Evolutionary conservation across 2,888 invertebrate genomes (phyloP).

Genomic region (Vandiemenella viatica): DNA sequence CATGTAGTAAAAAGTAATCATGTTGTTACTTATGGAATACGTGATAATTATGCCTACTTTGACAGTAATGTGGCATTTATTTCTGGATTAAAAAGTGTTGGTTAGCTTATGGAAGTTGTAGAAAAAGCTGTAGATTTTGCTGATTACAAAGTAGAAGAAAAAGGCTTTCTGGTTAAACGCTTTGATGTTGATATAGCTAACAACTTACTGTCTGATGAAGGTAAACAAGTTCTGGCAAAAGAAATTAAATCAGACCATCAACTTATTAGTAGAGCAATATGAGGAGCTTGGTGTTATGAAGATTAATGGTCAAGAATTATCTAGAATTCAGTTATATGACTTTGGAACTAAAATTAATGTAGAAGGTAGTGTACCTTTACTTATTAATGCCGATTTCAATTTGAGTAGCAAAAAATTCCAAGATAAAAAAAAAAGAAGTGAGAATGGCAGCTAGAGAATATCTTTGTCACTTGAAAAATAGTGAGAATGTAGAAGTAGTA

Average conservation of each 20-base stretch:
- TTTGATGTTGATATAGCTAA: constrained; percentile 5
- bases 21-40: constrained; percentile 8
- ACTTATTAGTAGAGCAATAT: constrained; percentile 13
- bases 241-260: constrained; percentile 12
- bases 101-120: constrained; percentile 11
- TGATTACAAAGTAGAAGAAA: constrained; percentile 3
- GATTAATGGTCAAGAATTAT: constrained; percentile 5
- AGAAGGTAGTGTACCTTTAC: not conserved
- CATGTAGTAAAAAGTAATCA: constrained; percentile 3
- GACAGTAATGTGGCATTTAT: constrained; percentile 15
- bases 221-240: constrained; percentile 15
- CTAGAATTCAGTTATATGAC: not conserved
- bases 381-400: constrained; percentile 4
- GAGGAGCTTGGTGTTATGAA: constrained; percentile 9
- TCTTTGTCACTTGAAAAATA: constrained; percentile 12
- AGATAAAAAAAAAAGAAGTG: constrained; percentile 12
- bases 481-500: constrained; percentile 14
- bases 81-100: constrained; percentile 17
- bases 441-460: constrained; percentile 16
- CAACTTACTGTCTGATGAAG: not conserved
- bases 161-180: constrained; percentile 5
- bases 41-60: constrained; percentile 17
- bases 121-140: constrained; percentile 2
- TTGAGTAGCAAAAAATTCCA: constrained; percentile 4
- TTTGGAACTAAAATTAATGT: not conserved